Conservation (phyloP, 2,113 vertebrate genomes). For the Pedionomus torquatus region DNA sequence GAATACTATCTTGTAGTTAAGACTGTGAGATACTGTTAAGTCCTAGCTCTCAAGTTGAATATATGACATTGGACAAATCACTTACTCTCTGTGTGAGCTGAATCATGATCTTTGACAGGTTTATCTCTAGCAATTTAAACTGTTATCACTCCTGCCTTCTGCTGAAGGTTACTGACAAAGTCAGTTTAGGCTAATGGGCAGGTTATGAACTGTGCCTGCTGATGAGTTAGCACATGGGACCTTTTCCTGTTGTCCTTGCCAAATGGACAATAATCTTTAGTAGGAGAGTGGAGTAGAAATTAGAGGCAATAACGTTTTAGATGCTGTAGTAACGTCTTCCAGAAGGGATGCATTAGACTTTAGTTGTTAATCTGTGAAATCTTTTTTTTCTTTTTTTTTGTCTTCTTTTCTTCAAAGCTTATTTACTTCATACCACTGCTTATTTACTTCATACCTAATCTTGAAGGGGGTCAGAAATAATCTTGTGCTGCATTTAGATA, state of each 20-base stretch:
- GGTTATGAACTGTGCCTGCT: neutral
- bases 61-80: neutral
- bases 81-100: neutral
- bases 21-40: neutral
- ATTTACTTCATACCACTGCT: neutral
- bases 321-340: neutral
- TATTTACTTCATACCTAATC: neutral
- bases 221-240: neutral
- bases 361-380: neutral
- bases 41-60: neutral
- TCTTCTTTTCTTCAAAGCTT: neutral
- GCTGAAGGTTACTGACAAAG: constrained; percentile 38
- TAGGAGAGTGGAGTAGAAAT: neutral
- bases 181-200: neutral
- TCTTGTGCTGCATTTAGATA: neutral
- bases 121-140: constrained; percentile 32
- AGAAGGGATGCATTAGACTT: neutral
- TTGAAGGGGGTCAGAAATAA: neutral
- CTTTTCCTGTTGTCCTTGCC: neutral
- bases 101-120: constrained; percentile 9
- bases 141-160: constrained; percentile 7
- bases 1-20: neutral
- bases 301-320: neutral
- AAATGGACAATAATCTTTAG: neutral
- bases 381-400: neutral